Evolutionary conservation across 1,140 invertebrate genomes (phyloP).

Genomic region (Trichomalopsis sarcophagae): DNA sequence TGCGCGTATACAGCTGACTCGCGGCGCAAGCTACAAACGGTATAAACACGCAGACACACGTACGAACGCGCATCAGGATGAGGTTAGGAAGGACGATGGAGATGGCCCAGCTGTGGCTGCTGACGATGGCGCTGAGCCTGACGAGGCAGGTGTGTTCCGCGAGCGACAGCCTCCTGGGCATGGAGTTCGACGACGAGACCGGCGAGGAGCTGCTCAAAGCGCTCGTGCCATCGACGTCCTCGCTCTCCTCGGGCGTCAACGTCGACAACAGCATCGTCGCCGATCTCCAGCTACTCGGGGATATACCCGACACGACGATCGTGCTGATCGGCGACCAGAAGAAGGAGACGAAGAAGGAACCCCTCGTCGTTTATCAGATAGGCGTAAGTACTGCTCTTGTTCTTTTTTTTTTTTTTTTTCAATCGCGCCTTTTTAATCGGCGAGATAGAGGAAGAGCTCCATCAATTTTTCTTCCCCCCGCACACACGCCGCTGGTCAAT

Average conservation of each 20-base stretch:
- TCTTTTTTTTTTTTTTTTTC: background rate
- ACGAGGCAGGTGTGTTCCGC: constrained; percentile 38
- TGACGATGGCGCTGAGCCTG: constrained; percentile 43
- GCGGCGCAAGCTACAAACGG: no score
- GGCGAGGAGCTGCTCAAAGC: constrained; percentile 65
- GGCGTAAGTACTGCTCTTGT: constrained; percentile 65
- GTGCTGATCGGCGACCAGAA: constrained; percentile 15
- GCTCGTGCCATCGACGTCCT: constrained; percentile 56
- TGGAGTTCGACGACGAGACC: constrained; percentile 59
- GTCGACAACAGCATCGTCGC: constrained; percentile 64
- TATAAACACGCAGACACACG: no score
- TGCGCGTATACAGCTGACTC: no score
- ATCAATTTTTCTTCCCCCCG: no score
- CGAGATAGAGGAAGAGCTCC: no score
- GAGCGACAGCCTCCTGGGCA: constrained; percentile 56
- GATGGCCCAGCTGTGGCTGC: constrained; percentile 49
- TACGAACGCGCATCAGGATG: background rate
- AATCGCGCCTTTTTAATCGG: no score
- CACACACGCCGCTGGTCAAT: no score
- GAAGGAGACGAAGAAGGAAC: constrained; percentile 57
- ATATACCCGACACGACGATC: background rate
- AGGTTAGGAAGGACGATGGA: constrained; percentile 56
- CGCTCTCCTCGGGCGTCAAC: constrained; percentile 33
- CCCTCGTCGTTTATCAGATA: constrained; percentile 69
- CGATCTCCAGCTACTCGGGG: constrained; percentile 61